phyloP scores from a whole-genome alignment of 2,113 vertebrate species.

The Grallaria varia region DNA sequence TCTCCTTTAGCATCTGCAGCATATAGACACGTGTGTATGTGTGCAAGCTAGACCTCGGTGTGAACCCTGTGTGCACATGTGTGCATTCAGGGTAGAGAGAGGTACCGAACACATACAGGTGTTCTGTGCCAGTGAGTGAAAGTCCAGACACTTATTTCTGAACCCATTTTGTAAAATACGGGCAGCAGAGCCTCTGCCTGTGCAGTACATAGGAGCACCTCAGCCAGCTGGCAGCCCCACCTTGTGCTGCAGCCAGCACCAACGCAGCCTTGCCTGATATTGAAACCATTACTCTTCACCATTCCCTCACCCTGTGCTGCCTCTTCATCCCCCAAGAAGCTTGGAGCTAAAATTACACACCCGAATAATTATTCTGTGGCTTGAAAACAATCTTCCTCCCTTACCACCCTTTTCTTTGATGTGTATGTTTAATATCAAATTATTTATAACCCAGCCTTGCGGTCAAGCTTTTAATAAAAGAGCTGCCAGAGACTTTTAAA shows the following conservation, averaged over 20 bases:
- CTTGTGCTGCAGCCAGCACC: conserved; percentile 38
- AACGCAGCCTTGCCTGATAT: conserved; percentile 1
- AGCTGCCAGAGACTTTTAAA: conserved; percentile 52
- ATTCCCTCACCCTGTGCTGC: neutral
- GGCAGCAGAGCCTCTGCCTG: neutral
- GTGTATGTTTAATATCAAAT: conserved; percentile 65
- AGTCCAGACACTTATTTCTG: neutral
- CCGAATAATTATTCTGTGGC: conserved; percentile 45
- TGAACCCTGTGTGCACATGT: neutral
- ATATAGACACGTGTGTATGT: rapidly evolving
- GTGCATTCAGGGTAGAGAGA: neutral
- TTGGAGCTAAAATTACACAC: conserved; percentile 58
- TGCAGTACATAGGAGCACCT: neutral
- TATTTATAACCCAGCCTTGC: conserved; percentile 54
- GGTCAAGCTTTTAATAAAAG: conserved; percentile 61
- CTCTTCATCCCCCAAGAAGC: conserved; percentile 24
- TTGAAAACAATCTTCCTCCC: conserved; percentile 56
- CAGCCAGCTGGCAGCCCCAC: conserved; percentile 46
- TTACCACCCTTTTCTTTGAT: conserved; percentile 20
- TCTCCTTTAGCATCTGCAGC: neutral
- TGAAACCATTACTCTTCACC: conserved; percentile 49
- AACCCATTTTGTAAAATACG: neutral
- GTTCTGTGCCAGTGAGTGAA: neutral
- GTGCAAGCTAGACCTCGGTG: neutral
- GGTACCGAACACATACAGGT: neutral